phyloP scores from a whole-genome alignment of 1,140 invertebrate species.

The Cepaea nemoralis region DNA sequence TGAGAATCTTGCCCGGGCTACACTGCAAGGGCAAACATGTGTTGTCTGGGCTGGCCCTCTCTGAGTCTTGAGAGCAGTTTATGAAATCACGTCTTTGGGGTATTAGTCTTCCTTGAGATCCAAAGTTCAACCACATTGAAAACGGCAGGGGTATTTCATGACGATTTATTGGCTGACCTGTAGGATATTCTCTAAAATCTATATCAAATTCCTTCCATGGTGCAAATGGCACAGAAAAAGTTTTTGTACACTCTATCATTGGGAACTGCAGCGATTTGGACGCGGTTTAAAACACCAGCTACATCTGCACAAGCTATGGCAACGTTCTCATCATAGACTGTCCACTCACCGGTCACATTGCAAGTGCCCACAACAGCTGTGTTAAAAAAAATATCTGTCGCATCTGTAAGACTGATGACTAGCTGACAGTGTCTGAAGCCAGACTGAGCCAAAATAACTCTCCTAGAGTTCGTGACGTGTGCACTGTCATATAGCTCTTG shows the following conservation, averaged over 20 bases:
- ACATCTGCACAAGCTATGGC: not conserved
- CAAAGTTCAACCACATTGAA: not conserved
- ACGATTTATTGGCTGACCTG: not conserved
- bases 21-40: not conserved
- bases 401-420: not conserved
- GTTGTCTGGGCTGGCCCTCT: not conserved
- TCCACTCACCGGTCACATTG: not conserved
- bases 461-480: not conserved
- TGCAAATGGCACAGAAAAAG: conserved; percentile 8
- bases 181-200: not conserved
- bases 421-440: not conserved
- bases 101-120: not conserved
- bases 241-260: too few relatives aligned
- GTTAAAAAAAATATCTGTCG: not conserved
- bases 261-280: too few relatives aligned
- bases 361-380: not conserved
- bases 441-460: not conserved
- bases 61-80: not conserved
- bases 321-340: not conserved
- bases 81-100: not conserved
- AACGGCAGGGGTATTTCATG: not conserved
- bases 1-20: not conserved
- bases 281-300: not conserved
- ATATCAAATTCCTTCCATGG: not conserved
- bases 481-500: not conserved